A percentile compares a stretch with the other conserved stretches of the same genome.
Evolutionary conservation across 2,113 vertebrate species (phyloP).

Genomic region (Laticauda colubrina): DNA sequence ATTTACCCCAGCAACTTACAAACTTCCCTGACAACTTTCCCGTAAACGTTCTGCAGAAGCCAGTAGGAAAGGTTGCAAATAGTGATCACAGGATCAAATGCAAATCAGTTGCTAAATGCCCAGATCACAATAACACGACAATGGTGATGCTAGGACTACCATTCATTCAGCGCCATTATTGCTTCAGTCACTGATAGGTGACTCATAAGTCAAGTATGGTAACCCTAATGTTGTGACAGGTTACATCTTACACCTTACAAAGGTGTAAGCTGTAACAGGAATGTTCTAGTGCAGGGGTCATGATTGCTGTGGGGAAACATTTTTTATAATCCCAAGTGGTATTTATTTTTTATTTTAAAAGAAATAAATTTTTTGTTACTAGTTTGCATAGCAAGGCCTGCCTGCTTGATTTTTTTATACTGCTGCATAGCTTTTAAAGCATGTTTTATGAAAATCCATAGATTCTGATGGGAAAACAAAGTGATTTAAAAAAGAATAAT

Average conservation of each 20-base stretch:
- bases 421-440: not conserved
- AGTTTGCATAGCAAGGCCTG: not conserved
- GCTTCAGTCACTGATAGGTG: not conserved
- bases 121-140: not conserved
- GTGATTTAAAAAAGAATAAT: not conserved
- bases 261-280: not conserved
- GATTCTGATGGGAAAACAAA: not conserved
- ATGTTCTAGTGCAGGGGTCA: not conserved
- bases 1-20: not conserved
- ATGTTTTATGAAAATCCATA: not conserved
- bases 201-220: not conserved
- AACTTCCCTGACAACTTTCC: not conserved
- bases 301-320: not conserved
- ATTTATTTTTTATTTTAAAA: not conserved
- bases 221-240: not conserved
- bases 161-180: not conserved
- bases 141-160: not conserved
- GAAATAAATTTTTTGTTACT: not conserved
- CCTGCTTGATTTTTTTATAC: not conserved
- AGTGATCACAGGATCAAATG: not conserved
- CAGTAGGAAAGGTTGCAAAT: not conserved
- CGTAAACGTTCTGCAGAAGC: not conserved
- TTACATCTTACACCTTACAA: not conserved
- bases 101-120: not conserved
- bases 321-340: not conserved